These are phyloP conservation scores for Caracal caracal DNA, from an alignment of 2,113 vertebrate genomes.

Conservation along the genomic window DNA sequence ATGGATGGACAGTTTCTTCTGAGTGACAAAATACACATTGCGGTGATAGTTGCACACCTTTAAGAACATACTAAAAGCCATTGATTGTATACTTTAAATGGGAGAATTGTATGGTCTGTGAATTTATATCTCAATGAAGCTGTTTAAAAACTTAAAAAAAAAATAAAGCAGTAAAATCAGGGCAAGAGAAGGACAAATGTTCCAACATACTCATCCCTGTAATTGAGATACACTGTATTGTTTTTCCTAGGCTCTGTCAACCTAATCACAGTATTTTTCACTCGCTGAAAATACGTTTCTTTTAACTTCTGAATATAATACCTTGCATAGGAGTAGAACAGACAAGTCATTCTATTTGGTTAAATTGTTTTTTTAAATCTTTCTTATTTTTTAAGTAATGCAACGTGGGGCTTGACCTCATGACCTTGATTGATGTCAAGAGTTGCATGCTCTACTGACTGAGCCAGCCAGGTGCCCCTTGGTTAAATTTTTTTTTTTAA, in stretches of 20 bases:
- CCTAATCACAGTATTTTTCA: not conserved
- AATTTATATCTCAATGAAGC: not conserved
- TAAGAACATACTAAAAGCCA: not conserved
- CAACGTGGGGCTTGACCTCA: too few species aligned
- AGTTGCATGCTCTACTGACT: too few species aligned
- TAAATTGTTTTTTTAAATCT: not conserved
- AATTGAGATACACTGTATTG: not conserved
- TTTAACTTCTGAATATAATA: not conserved
- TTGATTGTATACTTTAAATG: not conserved
- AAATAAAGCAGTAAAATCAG: not conserved
- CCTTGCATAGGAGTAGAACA: not conserved
- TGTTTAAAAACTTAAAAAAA: not conserved
- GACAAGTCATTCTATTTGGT: not conserved
- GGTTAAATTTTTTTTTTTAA: conserved; percentile 1
- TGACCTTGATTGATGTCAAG: too few species aligned
- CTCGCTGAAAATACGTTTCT: conserved; percentile 38
- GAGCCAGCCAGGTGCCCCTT: too few species aligned
- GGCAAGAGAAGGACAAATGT: not conserved
- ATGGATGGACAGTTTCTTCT: not conserved
- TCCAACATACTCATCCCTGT: not conserved
- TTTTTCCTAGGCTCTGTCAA: not conserved
- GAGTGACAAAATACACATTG: not conserved
- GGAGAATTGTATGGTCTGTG: not conserved
- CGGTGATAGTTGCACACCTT: not conserved
- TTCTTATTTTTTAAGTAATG: too few species aligned